phyloP scores from a whole-genome alignment of 2,113 vertebrate genomes.

The Climacteris rufus region DNA sequence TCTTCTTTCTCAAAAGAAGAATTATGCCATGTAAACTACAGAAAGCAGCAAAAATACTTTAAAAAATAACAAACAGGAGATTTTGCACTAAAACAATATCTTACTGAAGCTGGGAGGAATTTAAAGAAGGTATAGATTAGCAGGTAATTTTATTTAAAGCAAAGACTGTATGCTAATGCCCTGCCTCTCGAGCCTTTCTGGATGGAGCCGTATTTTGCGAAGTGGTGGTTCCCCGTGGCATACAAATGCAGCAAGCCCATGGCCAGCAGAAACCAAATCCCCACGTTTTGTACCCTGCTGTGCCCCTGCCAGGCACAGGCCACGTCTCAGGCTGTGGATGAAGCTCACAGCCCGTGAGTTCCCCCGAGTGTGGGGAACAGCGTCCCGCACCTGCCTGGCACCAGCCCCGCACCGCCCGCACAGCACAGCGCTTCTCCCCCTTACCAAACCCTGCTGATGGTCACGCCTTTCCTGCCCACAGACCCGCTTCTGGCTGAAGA shows the following conservation, averaged over 20 bases:
- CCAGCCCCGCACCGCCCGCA: neutral
- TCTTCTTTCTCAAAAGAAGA: neutral
- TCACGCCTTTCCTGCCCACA: neutral
- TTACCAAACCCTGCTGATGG: accelerated
- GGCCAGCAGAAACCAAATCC: neutral
- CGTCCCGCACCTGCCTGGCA: neutral
- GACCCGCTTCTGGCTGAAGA: neutral
- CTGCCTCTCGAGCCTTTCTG: neutral
- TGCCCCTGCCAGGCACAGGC: neutral
- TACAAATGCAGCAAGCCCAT: neutral
- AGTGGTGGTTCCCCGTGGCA: neutral
- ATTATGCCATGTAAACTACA: neutral
- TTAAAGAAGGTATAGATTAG: neutral
- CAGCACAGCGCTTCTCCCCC: neutral
- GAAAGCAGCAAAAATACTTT: neutral
- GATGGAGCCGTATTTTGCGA: neutral
- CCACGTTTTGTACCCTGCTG: neutral
- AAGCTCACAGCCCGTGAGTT: too few species aligned
- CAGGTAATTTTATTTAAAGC: neutral
- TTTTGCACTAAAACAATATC: neutral
- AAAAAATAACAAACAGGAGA: neutral
- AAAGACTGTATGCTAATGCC: neutral
- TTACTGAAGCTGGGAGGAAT: neutral
- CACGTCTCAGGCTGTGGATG: neutral
- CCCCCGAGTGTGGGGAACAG: too few species aligned